These are phyloP conservation scores for Pocillopora meandrina DNA, from an alignment of 92 coral and sea anemone species.

Conservation along the genomic window DNA sequence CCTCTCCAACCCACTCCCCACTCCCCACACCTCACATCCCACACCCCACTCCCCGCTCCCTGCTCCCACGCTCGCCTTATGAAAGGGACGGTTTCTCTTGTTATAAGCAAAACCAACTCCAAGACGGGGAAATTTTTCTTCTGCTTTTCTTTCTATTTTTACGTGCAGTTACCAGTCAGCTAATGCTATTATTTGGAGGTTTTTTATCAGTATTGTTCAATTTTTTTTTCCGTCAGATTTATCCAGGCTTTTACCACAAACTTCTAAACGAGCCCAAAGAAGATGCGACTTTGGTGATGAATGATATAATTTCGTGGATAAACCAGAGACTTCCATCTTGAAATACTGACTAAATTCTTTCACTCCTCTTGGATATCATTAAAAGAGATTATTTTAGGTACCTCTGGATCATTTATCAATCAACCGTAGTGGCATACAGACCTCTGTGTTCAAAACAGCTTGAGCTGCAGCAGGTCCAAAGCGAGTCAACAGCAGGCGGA, in stretches of 20 bases:
- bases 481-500: too few relatives aligned
- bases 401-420: too few relatives aligned
- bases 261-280: slow-evolving; percentile 79
- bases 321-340: slow-evolving; percentile 58
- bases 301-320: slow-evolving; percentile 86
- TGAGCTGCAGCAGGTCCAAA: too few relatives aligned
- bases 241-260: slow-evolving; percentile 89
- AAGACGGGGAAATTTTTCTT: neutral
- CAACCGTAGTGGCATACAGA: too few relatives aligned
- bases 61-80: too few relatives aligned
- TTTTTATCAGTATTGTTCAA: neutral
- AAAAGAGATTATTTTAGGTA: too few relatives aligned
- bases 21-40: too few relatives aligned
- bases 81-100: neutral
- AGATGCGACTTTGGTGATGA: slow-evolving; percentile 71
- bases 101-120: neutral
- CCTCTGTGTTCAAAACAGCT: too few relatives aligned
- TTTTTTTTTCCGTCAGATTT: slow-evolving; percentile 50
- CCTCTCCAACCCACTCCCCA: too few relatives aligned
- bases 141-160: neutral
- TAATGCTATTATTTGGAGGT: neutral
- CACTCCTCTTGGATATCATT: too few relatives aligned
- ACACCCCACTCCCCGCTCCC: too few relatives aligned
- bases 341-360: neutral
- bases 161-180: neutral